Base-by-base conservation (phyloP, 2,113 vertebrate species). In the Psephotus haematonotus region DNA sequence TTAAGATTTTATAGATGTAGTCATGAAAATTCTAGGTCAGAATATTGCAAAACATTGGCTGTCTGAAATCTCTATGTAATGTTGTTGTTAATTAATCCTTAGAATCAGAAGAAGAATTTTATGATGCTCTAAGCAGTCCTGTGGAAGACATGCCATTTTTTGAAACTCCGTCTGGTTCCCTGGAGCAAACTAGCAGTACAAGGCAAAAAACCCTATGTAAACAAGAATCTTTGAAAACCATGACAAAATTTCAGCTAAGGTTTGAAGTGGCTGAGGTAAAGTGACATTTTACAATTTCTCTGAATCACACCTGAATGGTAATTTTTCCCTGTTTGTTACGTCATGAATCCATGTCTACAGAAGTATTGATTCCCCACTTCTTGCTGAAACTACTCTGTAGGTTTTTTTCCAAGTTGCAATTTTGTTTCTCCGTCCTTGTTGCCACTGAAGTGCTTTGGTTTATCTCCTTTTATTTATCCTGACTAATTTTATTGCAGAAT, bases 31-130 rank as follows among this genome's bases (percentile, higher is more conserved):
- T 67, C 5, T 50, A 46, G 46, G 18, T 79, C 37, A 13, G n/a
- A 33, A 16, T 86, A 55, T 24, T 88, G 23, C 39, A 80, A 84
- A 94, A 52, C 65, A 64, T 5, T 60, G 5, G 1, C 27, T 83
- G 11, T 55, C 29, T 74, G 29, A 93, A 92, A 33, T 46, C 12
- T 17, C 2, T 60, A 28, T 28, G 4, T 90, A 75, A 96, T 50
- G 27, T 86, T 92, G 15, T 84, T 93, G 70, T 94, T 68, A 72
- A 95, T 55, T 86, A 76, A 95, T 88, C 76, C 81, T 95, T 98
- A 98, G 98, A 99, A 49, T 99, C 99, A 44, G 99, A 99, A 84
- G 99, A 99, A 87, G 99, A 99, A 95, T 99, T 99, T 97, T 99
- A 98, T 79, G 99, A 99, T 93, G 99, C 99, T 46, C 98, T 98